Base-by-base conservation (phyloP, 1,140 invertebrate species). In the Yoshiicerus persimilis region DNA sequence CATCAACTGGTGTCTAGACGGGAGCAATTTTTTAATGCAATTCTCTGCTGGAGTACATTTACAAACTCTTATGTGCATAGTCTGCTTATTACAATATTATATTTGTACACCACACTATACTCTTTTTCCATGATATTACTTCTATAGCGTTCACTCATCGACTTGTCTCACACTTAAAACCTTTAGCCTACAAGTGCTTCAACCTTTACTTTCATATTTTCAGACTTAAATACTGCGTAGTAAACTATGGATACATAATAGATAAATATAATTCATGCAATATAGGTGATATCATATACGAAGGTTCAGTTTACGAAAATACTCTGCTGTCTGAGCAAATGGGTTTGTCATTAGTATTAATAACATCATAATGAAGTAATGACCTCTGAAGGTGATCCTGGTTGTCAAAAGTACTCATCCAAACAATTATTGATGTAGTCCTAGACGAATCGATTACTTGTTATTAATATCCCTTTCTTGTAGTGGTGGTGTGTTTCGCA, bases 1-100 rank as follows among this genome's bases (percentile, higher is more conserved):
- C 75, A 80, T 80, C 75, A 80, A 80, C 75, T 80, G 75, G 75
- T 80, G 75, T 80, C 75, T 80, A 80, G 75, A 80, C 75, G 75
- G 32, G 30, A 80, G 75, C 75, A 80, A 80, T 80, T 80, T 80
- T 70, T 80, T 80, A 80, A 38, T 80, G 32, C 75, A 80, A 36
- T 80, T 80, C 75, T 80, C 32, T 38, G 75, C 75, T 80, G 30
- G 70, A 77, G 27, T 34, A 80, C 30, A 80, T 80, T 80, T 80
- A 80, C 75, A 80, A 80, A 30, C 75, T 36, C 30, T 80, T 80
- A n/a, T 80, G 30, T 34, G 20, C 75, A 80, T 80, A 80, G n/a
- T n/a, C n/a, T 30, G 32, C 75, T 80, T 34, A 16, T 34, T 80
- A 80, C 38, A 80, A 36, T 32, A 36, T 38, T 36, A 36, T 34